Evolutionary conservation across 2,797 vertebrate genomes (phyloP), one percentile per base, ranked within the genome.

Genomic region (Psittacula echo): DNA sequence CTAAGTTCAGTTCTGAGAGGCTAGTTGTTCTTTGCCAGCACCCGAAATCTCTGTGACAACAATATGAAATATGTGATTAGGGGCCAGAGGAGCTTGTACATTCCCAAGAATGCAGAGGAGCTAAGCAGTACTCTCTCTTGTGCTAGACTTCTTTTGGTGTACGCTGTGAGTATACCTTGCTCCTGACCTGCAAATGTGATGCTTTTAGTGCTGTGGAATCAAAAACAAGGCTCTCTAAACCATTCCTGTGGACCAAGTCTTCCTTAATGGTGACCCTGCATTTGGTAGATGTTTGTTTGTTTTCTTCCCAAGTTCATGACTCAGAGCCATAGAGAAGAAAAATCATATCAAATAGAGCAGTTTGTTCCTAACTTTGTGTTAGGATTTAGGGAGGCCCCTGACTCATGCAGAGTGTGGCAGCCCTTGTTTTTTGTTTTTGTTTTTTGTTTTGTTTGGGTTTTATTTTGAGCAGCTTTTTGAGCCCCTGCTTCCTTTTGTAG

Each of bases 21-120:
- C 20, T 72, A 41, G 30, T 29, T 81, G 34, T 84, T 66, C 24
- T 37, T 24, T 65, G 23, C 27, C 62, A 34, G 29, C 53, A 20
- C 27, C 7, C 24, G 51, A 70, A 61, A 67, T 4, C 85, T 90
- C n/a, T 58, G 10, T 71, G 47, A 34, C 47, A 62, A 2, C 26
- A 0, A 22, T 34, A 11, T 7, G 19, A 73, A 61, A 51, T 29
- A 15, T 0, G 1, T 0, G 5, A 60, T 73, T 54, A 30, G 26
- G 29, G 26, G 11, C 30, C 16, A 71, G 44, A 34, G 29, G 16
- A 78, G 15, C 9, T 83, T 48, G 23, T 7, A 34, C 4, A 2
- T 37, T 15, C 7, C 3, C 41, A 44, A 45, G 39, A 45, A 20
- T 29, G 19, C 42, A 60, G 29, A 72, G 48, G 8, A 75, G 34